Evolutionary conservation across 2,888 invertebrate genomes (phyloP).

Genomic region (Druceiella hillmani): DNA sequence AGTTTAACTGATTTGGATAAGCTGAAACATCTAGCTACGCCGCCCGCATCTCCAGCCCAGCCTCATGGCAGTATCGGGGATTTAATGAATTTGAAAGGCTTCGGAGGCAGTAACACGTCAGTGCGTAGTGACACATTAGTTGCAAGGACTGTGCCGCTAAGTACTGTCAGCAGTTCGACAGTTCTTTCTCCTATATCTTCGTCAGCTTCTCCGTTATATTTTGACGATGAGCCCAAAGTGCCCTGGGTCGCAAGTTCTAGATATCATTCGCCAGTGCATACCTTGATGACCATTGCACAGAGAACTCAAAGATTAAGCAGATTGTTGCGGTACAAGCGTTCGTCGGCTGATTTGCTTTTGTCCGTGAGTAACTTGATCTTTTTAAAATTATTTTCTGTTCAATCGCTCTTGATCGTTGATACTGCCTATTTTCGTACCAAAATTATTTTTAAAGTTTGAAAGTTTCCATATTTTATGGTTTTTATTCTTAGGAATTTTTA

Average conservation of each 20-base stretch:
- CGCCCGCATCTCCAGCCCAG: constrained; percentile 37
- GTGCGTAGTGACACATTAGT: constrained; percentile 67
- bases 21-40: constrained; percentile 41
- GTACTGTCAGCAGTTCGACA: constrained; percentile 57
- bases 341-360: constrained; percentile 47
- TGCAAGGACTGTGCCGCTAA: constrained; percentile 66
- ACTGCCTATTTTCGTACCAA: too few relatives aligned
- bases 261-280: constrained; percentile 50
- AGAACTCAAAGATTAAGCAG: constrained; percentile 62
- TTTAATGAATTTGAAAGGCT: constrained; percentile 69
- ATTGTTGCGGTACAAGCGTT: constrained; percentile 60
- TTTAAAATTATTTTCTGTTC: too few relatives aligned
- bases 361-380: too few relatives aligned
- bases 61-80: constrained; percentile 68
- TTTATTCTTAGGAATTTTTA: too few relatives aligned
- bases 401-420: too few relatives aligned
- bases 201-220: constrained; percentile 15
- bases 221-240: constrained; percentile 31
- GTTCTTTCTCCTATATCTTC: constrained; percentile 40
- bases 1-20: constrained; percentile 70
- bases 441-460: too few relatives aligned
- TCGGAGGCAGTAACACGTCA: constrained; percentile 66
- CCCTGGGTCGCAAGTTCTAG: constrained; percentile 41
- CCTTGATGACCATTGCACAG: constrained; percentile 64
- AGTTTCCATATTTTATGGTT: too few relatives aligned